Evolutionary conservation across 2,113 vertebrate species (phyloP).

Genomic region (Empidonax alnorum): DNA sequence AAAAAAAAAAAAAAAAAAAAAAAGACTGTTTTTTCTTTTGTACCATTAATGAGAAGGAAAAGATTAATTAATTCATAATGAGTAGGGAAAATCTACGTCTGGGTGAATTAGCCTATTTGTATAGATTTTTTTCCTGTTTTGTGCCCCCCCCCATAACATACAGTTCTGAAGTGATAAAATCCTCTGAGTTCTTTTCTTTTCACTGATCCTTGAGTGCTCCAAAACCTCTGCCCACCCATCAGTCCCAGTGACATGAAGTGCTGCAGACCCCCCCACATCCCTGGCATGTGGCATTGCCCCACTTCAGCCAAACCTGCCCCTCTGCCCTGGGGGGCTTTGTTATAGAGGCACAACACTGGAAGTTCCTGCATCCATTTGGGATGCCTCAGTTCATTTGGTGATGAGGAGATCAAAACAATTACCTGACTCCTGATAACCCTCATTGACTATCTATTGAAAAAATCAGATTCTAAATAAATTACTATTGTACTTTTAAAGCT

Average conservation of each 20-base stretch:
- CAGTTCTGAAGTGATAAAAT: neutral
- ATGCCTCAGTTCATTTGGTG: neutral
- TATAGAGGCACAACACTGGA: neutral
- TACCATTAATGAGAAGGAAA: neutral
- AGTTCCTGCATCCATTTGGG: neutral
- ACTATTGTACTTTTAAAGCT: slow-evolving; percentile 55
- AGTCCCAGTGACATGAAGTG: neutral
- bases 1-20: too few relatives aligned
- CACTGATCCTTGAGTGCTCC: neutral
- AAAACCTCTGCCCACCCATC: neutral
- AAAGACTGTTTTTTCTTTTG: neutral
- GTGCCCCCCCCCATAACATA: neutral
- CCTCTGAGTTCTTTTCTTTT: neutral
- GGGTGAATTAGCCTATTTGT: neutral
- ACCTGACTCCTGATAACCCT: slow-evolving; percentile 38
- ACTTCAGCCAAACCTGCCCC: neutral
- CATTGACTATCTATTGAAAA: slow-evolving; percentile 63
- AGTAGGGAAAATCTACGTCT: neutral
- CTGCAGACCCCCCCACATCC: neutral
- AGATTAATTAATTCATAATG: neutral
- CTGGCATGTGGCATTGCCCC: fast-evolving
- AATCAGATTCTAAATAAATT: slow-evolving; percentile 68
- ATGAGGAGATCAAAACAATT: slow-evolving; percentile 57
- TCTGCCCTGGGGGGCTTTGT: fast-evolving
- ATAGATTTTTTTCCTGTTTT: neutral